A percentile compares a stretch with the other conserved stretches of the same genome.
Conservation (phyloP, 2,113 vertebrate genomes). For the Petaurus breviceps region DNA sequence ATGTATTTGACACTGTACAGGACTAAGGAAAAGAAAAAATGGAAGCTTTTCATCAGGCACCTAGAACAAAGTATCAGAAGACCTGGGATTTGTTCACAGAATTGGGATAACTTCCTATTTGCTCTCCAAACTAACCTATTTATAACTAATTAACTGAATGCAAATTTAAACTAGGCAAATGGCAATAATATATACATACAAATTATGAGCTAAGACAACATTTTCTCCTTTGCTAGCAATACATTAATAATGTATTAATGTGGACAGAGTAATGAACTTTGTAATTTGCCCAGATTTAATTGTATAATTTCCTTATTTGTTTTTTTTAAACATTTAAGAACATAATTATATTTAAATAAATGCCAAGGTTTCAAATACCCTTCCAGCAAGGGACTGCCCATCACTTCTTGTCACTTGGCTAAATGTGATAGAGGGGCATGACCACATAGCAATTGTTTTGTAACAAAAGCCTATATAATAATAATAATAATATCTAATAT, state of each 20-base stretch:
- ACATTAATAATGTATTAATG: constrained; percentile 5
- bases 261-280: not conserved
- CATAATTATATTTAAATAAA: constrained; percentile 22
- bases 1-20: constrained; percentile 15
- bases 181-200: not conserved
- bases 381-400: not conserved
- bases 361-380: not conserved
- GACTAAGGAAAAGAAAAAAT: not conserved
- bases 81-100: not conserved
- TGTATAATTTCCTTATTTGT: constrained; percentile 1
- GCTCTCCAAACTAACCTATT: constrained; percentile 33
- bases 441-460: not conserved
- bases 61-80: constrained; percentile 19
- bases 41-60: constrained; percentile 8
- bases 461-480: not conserved
- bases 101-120: not conserved
- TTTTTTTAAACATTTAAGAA: constrained; percentile 4
- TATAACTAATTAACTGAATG: constrained; percentile 10
- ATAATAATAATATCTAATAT: not conserved
- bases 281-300: not conserved
- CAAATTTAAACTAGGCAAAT: constrained; percentile 34
- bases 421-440: not conserved
- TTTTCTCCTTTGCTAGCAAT: not conserved
- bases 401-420: not conserved
- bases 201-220: constrained; percentile 40